Percentiles rank a stretch among this genome's conserved stretches.
These are phyloP conservation scores for Volucella inanis DNA, from an alignment of 2,888 invertebrate genomes.

Conservation along the genomic window DNA sequence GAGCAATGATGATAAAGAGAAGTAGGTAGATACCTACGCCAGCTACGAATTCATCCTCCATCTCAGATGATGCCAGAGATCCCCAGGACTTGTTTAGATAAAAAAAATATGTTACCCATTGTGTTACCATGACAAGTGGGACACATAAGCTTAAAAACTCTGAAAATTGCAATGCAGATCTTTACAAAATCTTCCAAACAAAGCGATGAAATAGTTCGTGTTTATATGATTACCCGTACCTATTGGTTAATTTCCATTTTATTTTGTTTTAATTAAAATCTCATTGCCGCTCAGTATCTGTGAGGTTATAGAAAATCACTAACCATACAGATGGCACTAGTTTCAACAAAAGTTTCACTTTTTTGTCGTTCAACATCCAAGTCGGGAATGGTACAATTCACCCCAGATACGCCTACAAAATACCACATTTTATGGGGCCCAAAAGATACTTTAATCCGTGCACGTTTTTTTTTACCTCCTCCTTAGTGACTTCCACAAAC, in stretches of 20 bases:
- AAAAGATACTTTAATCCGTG: constrained; percentile 49
- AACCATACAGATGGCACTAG: constrained; percentile 3
- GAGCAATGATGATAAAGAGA: constrained; percentile 35
- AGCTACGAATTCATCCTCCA: background rate
- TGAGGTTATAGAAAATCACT: background rate
- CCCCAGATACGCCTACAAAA: constrained; percentile 53
- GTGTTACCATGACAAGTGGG: constrained; percentile 59
- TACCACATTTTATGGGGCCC: constrained; percentile 22
- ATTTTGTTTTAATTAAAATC: constrained; percentile 18
- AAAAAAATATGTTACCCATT: constrained; percentile 49
- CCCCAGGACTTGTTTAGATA: constrained; percentile 25
- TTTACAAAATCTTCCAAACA: constrained; percentile 17
- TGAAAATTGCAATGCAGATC: background rate
- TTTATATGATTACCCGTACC: too few relatives aligned
- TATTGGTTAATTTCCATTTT: background rate
- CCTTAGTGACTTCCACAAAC: constrained; percentile 42
- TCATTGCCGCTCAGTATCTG: background rate
- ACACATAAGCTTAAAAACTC: constrained; percentile 39
- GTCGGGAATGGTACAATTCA: constrained; percentile 21
- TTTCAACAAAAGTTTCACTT: constrained; percentile 61
- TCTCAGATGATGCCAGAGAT: constrained; percentile 5
- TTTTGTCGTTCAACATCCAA: constrained; percentile 7
- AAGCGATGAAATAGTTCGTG: background rate
- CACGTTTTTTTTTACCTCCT: constrained; percentile 33
- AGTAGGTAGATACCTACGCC: constrained; percentile 1